Evolutionary conservation across 2,797 vertebrate genomes (phyloP).

Genomic region (Paratrypauchen microcephalus): DNA sequence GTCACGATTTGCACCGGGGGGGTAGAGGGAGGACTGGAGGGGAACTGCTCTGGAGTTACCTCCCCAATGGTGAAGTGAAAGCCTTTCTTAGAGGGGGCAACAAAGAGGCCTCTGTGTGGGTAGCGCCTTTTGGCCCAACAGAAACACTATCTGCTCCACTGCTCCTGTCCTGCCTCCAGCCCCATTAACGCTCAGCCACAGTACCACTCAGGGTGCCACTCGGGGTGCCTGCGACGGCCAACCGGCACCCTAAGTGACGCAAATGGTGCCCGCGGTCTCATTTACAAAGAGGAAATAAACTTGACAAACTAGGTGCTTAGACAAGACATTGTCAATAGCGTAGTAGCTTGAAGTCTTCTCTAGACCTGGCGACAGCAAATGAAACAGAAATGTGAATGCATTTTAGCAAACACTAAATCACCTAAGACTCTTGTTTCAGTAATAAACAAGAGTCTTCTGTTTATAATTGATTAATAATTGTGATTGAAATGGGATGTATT

Average conservation of each 20-base stretch:
- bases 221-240: conserved; percentile 17
- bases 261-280: conserved; percentile 38
- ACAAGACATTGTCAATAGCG: not conserved
- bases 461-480: too few relatives aligned
- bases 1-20: conserved; percentile 51
- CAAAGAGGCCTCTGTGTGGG: conserved; percentile 76
- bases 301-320: not conserved
- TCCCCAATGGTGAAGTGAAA: conserved; percentile 72
- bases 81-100: conserved; percentile 67
- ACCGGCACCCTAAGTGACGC: conserved; percentile 40
- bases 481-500: too few relatives aligned
- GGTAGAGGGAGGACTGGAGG: conserved; percentile 25
- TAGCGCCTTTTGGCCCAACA: conserved; percentile 67
- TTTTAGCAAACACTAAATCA: not conserved
- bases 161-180: conserved; percentile 69
- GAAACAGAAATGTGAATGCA: not conserved
- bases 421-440: not conserved
- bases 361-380: not conserved
- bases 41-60: conserved; percentile 64
- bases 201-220: conserved; percentile 47
- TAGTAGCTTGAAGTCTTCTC: too few relatives aligned
- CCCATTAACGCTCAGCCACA: conserved; percentile 63
- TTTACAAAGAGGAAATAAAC: conserved; percentile 22
- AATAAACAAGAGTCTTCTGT: too few relatives aligned
- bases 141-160: conserved; percentile 74